Conservation (phyloP, 1,140 invertebrate genomes). For the Drosophila yakuba region DNA sequence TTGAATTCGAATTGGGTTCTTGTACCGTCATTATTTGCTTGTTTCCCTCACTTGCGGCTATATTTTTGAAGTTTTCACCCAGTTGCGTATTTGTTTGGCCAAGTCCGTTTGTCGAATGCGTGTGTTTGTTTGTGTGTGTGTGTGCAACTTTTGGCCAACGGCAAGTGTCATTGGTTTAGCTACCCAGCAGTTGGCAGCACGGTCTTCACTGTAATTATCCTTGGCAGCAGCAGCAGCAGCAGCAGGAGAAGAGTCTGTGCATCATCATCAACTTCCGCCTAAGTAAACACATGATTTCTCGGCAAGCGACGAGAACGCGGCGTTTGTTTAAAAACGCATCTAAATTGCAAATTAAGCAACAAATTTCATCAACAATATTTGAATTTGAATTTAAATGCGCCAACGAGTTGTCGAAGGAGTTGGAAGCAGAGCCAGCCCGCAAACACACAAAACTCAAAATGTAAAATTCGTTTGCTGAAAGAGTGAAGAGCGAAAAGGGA, state of each 20-base stretch:
- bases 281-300: slow-evolving; percentile 80
- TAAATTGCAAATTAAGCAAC: slow-evolving; percentile 84
- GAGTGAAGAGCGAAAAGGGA: slow-evolving; percentile 26
- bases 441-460: slow-evolving; percentile 74
- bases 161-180: slow-evolving; percentile 28
- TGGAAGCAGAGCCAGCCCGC: slow-evolving; percentile 32
- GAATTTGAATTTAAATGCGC: slow-evolving; percentile 83
- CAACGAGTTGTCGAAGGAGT: slow-evolving; percentile 54
- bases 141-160: slow-evolving; percentile 40
- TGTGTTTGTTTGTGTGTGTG: background rate
- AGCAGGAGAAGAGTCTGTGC: background rate
- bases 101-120: slow-evolving; percentile 3
- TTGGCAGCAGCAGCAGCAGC: slow-evolving; percentile 8
- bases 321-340: slow-evolving; percentile 82
- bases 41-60: slow-evolving; percentile 70
- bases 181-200: background rate
- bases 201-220: slow-evolving; percentile 35
- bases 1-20: slow-evolving; percentile 47
- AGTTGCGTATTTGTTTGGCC: slow-evolving; percentile 14
- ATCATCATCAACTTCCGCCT: slow-evolving; percentile 62
- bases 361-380: slow-evolving; percentile 84
- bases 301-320: slow-evolving; percentile 27
- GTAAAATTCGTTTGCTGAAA: slow-evolving; percentile 74
- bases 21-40: slow-evolving; percentile 30
- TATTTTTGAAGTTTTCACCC: slow-evolving; percentile 64